Conservation (phyloP, 2,113 vertebrate species). For the Entomyzon cyanotis region DNA sequence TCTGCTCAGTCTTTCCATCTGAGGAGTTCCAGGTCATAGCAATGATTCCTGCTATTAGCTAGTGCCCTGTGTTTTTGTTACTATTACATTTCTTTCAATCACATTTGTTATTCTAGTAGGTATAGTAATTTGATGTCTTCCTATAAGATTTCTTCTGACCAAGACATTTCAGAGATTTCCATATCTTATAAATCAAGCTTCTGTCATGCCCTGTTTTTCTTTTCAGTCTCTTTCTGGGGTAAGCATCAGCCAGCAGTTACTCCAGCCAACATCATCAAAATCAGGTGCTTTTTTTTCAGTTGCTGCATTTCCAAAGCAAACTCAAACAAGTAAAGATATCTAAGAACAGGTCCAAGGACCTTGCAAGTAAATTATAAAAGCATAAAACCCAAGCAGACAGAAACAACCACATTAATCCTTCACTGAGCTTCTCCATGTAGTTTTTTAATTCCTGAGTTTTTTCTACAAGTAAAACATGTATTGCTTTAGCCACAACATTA, state of each 20-base stretch:
- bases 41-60: not conserved
- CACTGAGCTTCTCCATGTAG: not conserved
- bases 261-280: conserved; percentile 34
- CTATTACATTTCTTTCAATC: not conserved
- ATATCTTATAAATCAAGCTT: not conserved
- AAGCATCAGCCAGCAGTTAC: not conserved
- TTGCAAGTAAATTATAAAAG: conserved; percentile 1
- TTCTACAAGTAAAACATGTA: not conserved
- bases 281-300: not conserved
- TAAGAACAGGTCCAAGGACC: conserved; percentile 18
- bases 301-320: conserved; percentile 35
- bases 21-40: not conserved
- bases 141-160: not conserved
- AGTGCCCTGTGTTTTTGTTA: not conserved
- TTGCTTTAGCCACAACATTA: not conserved
- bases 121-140: not conserved
- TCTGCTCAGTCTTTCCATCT: not conserved
- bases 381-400: not conserved
- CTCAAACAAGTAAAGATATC: not conserved
- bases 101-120: not conserved
- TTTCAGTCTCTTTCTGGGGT: not conserved
- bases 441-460: not conserved
- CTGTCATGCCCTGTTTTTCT: conserved; percentile 14
- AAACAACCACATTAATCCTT: not conserved
- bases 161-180: not conserved